phyloP scores from a whole-genome alignment of 2,888 invertebrate species.

The Tryphoninae sp. region DNA sequence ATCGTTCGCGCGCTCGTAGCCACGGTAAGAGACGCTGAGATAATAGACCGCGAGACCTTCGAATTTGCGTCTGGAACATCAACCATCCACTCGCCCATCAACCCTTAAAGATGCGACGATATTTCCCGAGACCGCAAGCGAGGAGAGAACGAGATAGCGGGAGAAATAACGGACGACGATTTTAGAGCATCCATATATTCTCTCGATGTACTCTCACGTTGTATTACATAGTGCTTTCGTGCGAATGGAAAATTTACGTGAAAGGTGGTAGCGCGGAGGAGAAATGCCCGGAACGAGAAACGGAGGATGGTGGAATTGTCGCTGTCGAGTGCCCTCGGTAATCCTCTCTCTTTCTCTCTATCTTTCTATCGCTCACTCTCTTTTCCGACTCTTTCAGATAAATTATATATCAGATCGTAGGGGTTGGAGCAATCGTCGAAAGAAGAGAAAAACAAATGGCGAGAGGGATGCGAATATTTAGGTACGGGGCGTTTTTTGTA shows the following conservation, averaged over 20 bases:
- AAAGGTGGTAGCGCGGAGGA: constrained; percentile 15
- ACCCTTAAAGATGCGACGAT: constrained; percentile 39
- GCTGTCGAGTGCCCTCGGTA: background rate
- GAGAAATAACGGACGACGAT: background rate
- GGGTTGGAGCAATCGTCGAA: too few relatives aligned
- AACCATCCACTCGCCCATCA: constrained; percentile 16
- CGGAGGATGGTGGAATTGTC: background rate
- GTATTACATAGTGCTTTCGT: background rate
- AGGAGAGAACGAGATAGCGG: background rate
- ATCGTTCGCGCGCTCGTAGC: constrained; percentile 58
- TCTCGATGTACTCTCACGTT: constrained; percentile 4
- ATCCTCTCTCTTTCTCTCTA: too few relatives aligned
- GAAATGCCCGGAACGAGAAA: constrained; percentile 2
- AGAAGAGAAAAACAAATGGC: too few relatives aligned
- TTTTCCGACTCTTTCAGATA: too few relatives aligned
- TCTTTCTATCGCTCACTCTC: too few relatives aligned
- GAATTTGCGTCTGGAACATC: constrained; percentile 56
- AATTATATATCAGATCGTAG: too few relatives aligned
- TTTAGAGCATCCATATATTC: background rate
- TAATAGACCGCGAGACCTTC: constrained; percentile 77
- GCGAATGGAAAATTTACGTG: constrained; percentile 48
- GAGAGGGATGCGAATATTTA: too few relatives aligned
- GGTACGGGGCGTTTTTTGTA: too few relatives aligned
- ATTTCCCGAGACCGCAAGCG: constrained; percentile 3
- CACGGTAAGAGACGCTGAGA: constrained; percentile 67